These are phyloP conservation scores for Saccopteryx leptura DNA, from an alignment of 2,113 vertebrate genomes.

Conservation along the genomic window DNA sequence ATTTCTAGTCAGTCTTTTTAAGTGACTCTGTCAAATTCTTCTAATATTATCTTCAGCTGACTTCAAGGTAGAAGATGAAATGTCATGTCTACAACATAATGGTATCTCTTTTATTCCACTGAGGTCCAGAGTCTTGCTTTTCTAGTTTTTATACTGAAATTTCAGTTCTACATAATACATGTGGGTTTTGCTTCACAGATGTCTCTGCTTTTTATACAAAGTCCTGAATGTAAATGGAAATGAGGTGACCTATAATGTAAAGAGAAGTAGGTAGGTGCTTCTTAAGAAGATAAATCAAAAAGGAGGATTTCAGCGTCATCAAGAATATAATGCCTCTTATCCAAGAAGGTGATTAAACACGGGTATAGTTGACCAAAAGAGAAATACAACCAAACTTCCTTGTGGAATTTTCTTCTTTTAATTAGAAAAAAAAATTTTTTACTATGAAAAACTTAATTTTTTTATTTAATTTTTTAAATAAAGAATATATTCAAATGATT, in stretches of 20 bases:
- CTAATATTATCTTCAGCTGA: constrained; percentile 24
- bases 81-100: not conserved
- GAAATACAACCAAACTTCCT: not conserved
- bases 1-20: not conserved
- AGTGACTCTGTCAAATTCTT: constrained; percentile 37
- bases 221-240: not conserved
- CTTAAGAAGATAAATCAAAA: constrained; percentile 2
- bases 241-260: not conserved
- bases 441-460: not conserved
- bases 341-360: constrained; percentile 8
- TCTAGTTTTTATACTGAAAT: constrained; percentile 46
- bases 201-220: constrained; percentile 20
- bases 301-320: not conserved
- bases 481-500: not conserved
- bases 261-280: not conserved
- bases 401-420: not conserved
- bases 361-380: not conserved
- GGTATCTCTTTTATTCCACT: not conserved
- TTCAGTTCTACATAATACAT: constrained; percentile 11
- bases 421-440: not conserved
- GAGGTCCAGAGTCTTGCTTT: not conserved
- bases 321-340: not conserved
- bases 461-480: constrained; percentile 26
- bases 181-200: not conserved
- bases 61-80: constrained; percentile 15